A percentile compares a stretch with the other conserved stretches of the same genome.
Conservation (phyloP, 2,113 vertebrate species). For the Lasiurus cinereus region DNA sequence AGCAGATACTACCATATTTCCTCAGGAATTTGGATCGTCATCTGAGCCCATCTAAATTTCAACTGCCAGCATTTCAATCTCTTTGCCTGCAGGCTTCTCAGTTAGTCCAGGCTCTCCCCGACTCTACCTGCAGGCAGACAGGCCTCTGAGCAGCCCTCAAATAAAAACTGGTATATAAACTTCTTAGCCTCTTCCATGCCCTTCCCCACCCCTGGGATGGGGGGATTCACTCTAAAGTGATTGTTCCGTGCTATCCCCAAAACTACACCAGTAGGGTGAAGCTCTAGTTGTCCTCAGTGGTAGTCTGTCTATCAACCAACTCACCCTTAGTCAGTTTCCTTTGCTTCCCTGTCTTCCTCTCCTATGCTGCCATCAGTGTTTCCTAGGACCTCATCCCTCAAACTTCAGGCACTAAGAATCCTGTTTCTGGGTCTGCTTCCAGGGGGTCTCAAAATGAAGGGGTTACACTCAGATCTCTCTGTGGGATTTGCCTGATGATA, state of each 20-base stretch:
- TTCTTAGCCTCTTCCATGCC: neutral
- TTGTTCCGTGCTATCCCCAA: neutral
- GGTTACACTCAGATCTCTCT: neutral
- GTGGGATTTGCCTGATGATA: neutral
- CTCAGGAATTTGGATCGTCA: neutral
- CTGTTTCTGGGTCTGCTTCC: neutral
- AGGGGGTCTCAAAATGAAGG: neutral
- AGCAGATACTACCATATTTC: neutral
- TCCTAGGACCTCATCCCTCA: neutral
- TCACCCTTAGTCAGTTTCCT: neutral
- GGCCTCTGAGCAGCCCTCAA: neutral
- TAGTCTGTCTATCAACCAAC: neutral
- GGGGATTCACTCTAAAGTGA: neutral
- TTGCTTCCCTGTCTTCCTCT: neutral
- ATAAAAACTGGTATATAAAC: neutral
- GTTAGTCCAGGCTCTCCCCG: neutral
- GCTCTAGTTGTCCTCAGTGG: neutral
- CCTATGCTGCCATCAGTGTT: neutral
- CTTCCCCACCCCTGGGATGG: neutral
- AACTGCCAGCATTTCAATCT: neutral
- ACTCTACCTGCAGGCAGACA: neutral
- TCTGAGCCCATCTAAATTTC: neutral
- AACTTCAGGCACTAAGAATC: neutral
- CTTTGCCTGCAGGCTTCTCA: neutral
- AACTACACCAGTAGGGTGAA: neutral